Conservation (phyloP, 2,888 invertebrate species). For the Tupiocoris notatus region DNA sequence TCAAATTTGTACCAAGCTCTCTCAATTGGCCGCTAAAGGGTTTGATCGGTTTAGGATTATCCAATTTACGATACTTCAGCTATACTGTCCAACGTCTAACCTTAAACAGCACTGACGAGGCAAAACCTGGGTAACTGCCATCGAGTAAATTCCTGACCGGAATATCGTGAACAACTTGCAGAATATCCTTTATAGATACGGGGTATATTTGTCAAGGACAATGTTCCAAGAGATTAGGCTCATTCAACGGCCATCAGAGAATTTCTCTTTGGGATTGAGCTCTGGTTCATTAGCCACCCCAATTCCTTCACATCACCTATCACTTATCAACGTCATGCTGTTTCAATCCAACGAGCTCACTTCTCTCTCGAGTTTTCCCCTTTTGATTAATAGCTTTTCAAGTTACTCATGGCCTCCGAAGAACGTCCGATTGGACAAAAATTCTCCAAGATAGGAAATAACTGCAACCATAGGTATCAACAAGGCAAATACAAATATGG, state of each 20-base stretch:
- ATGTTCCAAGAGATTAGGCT: slow-evolving; percentile 30
- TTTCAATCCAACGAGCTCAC: background rate
- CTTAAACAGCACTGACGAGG: too few relatives aligned
- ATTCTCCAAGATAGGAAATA: too few relatives aligned
- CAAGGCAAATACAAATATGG: background rate
- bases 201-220: slow-evolving; percentile 34
- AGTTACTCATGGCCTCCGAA: slow-evolving; percentile 15
- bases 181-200: too few relatives aligned
- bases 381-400: slow-evolving; percentile 23
- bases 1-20: background rate
- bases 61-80: too few relatives aligned
- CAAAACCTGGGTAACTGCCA: too few relatives aligned
- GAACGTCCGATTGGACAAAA: slow-evolving; percentile 1
- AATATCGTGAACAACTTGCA: too few relatives aligned
- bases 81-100: too few relatives aligned
- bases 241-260: slow-evolving; percentile 6
- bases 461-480: background rate
- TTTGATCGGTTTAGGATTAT: too few relatives aligned
- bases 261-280: slow-evolving; percentile 1
- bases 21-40: background rate
- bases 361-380: background rate
- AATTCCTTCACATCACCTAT: slow-evolving; percentile 29
- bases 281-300: slow-evolving; percentile 32
- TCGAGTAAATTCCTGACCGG: too few relatives aligned
- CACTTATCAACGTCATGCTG: slow-evolving; percentile 35